Evolutionary conservation across 2,797 vertebrate species (phyloP).

Genomic region (Pyrrhura leucotis): DNA sequence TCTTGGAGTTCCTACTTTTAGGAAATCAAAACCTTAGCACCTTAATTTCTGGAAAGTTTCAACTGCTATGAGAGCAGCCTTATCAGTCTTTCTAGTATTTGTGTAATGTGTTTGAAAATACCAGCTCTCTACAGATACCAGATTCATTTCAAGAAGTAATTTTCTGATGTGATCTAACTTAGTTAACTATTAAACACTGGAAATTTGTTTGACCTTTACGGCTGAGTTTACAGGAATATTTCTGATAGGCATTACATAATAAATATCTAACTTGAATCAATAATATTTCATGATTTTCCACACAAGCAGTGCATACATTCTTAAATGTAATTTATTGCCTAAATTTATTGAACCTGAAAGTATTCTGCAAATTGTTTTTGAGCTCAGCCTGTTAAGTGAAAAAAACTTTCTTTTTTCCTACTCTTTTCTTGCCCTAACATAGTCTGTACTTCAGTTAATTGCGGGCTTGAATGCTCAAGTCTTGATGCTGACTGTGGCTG

Average conservation of each 20-base stretch:
- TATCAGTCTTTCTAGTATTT: background rate
- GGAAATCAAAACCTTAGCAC: slow-evolving; percentile 13
- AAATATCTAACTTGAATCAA: slow-evolving; percentile 70
- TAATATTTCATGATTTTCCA: slow-evolving; percentile 55
- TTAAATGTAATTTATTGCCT: background rate
- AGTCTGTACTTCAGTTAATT: background rate
- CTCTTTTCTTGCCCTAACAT: background rate
- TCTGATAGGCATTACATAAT: slow-evolving; percentile 52
- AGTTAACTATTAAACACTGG: slow-evolving; percentile 57
- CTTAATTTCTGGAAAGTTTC: slow-evolving; percentile 22
- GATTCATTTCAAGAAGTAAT: slow-evolving; percentile 57
- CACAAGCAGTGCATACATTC: background rate
- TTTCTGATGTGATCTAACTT: slow-evolving; percentile 45
- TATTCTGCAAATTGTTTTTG: background rate
- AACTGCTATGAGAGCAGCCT: slow-evolving; percentile 14
- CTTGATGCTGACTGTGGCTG: background rate
- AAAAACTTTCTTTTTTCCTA: background rate
- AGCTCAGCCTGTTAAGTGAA: background rate
- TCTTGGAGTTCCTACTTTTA: slow-evolving; percentile 13
- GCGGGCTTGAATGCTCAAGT: background rate
- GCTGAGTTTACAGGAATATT: slow-evolving; percentile 42
- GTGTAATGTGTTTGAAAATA: slow-evolving; percentile 20
- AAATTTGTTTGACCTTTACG: slow-evolving; percentile 45
- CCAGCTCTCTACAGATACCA: slow-evolving; percentile 33
- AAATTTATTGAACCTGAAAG: background rate